These are phyloP conservation scores for Drosophila persimilis DNA, from an alignment of 1,140 invertebrate genomes.

Conservation along the genomic window DNA sequence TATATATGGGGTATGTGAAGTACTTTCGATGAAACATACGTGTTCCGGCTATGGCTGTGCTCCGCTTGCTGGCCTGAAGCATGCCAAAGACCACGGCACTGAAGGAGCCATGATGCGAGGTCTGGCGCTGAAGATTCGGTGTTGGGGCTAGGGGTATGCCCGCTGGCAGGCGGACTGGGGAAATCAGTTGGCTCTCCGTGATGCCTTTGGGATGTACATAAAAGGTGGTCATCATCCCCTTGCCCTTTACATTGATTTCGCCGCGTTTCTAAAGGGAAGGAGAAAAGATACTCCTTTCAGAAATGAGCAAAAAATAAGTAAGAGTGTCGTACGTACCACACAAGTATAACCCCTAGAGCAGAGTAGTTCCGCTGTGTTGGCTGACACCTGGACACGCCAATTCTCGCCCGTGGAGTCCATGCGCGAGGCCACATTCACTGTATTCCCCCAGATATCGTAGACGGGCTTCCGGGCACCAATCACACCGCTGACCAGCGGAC, in stretches of 20 bases:
- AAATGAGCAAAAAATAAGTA: neutral
- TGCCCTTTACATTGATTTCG: constrained; percentile 95
- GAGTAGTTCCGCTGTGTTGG: constrained; percentile 88
- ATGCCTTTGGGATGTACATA: constrained; percentile 89
- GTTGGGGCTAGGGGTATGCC: constrained; percentile 74
- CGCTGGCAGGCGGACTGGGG: constrained; percentile 73
- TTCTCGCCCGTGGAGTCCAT: constrained; percentile 96
- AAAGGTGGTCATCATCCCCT: constrained; percentile 97
- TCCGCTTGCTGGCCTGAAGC: constrained; percentile 89
- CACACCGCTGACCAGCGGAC: constrained; percentile 97
- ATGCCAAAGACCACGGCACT: constrained; percentile 95
- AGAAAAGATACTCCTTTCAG: neutral
- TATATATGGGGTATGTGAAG: neutral
- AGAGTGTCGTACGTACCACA: constrained; percentile 54
- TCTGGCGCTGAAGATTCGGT: constrained; percentile 85
- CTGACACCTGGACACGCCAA: constrained; percentile 94
- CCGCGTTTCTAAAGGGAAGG: constrained; percentile 87
- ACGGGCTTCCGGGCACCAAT: constrained; percentile 98
- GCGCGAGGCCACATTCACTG: constrained; percentile 96
- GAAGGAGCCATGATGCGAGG: constrained; percentile 90
- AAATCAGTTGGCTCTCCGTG: constrained; percentile 82
- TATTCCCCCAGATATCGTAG: constrained; percentile 99
- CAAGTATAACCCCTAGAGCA: constrained; percentile 76
- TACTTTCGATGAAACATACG: constrained; percentile 64
- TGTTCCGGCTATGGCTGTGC: constrained; percentile 84